Conservation (phyloP, 2,113 vertebrate genomes). For the Cololabis saira region DNA sequence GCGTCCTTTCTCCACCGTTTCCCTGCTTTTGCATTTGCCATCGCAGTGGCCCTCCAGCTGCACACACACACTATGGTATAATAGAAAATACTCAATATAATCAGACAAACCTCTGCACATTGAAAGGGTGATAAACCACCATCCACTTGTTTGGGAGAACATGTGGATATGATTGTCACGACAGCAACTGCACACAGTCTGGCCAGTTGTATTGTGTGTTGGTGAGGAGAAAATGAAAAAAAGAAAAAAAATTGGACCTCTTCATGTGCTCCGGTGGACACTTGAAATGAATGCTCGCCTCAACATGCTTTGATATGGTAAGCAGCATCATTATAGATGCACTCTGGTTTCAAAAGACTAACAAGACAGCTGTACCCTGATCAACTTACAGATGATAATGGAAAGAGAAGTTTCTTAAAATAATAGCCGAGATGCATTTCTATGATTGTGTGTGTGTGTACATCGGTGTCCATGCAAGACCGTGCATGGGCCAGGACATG, state of each 20-base stretch:
- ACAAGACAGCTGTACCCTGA: conserved; percentile 19
- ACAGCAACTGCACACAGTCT: conserved; percentile 33
- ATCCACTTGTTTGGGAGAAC: conserved; percentile 20
- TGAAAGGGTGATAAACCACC: conserved; percentile 22
- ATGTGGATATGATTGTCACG: conserved; percentile 19
- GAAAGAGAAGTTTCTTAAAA: background rate
- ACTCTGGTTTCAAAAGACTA: conserved; percentile 46
- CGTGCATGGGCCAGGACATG: conserved; percentile 9
- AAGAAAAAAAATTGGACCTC: conserved; percentile 18
- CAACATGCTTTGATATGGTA: conserved; percentile 81
- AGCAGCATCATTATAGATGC: conserved; percentile 53
- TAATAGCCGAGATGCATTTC: conserved; percentile 8
- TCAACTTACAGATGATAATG: conserved; percentile 10
- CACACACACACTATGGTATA: background rate
- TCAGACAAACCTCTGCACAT: conserved; percentile 17
- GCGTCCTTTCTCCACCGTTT: conserved; percentile 24
- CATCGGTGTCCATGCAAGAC: conserved; percentile 1
- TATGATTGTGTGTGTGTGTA: background rate
- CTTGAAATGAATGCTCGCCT: conserved; percentile 74
- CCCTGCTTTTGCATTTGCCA: conserved; percentile 34
- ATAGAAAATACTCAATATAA: conserved; percentile 15
- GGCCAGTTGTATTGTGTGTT: conserved; percentile 56
- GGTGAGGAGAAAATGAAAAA: conserved; percentile 54
- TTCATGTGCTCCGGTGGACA: conserved; percentile 64
- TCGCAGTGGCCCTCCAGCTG: background rate